Evolutionary conservation across 92 coral and sea anemone genomes (phyloP).

Genomic region (Micromussa lordhowensis): DNA sequence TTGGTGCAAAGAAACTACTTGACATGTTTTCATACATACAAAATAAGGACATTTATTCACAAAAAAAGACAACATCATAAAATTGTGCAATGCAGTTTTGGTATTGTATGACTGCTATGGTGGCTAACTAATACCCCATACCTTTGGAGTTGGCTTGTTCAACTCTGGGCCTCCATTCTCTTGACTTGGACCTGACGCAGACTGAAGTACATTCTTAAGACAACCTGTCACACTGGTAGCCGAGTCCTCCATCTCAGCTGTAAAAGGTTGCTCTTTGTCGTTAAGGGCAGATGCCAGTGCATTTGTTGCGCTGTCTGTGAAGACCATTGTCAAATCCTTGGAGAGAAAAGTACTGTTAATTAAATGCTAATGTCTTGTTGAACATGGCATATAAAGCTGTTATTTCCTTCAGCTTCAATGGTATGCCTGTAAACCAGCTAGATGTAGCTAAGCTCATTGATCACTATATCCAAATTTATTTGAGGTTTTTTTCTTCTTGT

Average conservation of each 20-base stretch:
- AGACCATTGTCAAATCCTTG: neutral
- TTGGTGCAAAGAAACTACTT: too few relatives aligned
- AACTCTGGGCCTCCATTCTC: neutral
- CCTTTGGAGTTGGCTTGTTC: neutral
- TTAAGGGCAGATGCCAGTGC: neutral
- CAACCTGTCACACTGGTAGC: constrained; percentile 12
- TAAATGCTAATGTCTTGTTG: too few relatives aligned
- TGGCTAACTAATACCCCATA: neutral
- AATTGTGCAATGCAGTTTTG: neutral
- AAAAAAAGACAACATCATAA: neutral
- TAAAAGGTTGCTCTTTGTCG: constrained; percentile 27
- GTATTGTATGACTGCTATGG: too few relatives aligned
- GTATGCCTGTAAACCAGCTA: too few relatives aligned
- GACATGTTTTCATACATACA: too few relatives aligned
- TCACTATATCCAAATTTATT: too few relatives aligned
- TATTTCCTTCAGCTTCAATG: too few relatives aligned
- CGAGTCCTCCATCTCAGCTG: constrained; percentile 26
- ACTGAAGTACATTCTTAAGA: constrained; percentile 22
- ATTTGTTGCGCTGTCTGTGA: neutral
- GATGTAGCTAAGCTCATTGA: too few relatives aligned
- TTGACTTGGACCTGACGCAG: neutral
- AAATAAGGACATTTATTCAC: too few relatives aligned
- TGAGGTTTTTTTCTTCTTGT: too few relatives aligned
- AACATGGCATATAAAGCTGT: too few relatives aligned
- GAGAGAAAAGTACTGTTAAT: too few relatives aligned